phyloP scores from a whole-genome alignment of 2,113 vertebrate species.

The Bubo blakistoni region DNA sequence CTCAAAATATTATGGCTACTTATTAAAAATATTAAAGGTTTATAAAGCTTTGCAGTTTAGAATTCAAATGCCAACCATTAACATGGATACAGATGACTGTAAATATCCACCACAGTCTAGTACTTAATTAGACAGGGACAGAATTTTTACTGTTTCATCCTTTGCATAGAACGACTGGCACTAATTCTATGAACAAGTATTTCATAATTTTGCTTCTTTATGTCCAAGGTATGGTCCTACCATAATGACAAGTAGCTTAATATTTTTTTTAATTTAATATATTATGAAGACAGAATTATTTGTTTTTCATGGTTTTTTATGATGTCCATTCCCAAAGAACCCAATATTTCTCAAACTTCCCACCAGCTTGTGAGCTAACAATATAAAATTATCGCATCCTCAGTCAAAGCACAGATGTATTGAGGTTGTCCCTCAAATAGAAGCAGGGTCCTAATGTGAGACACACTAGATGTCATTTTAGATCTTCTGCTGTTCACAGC shows the following conservation, averaged over 20 bases:
- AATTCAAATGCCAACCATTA: neutral
- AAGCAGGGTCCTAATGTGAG: neutral
- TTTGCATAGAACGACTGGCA: neutral
- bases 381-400: neutral
- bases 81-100: neutral
- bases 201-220: neutral
- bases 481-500: neutral
- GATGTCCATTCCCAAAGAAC: neutral
- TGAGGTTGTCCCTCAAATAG: neutral
- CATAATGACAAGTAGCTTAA: neutral
- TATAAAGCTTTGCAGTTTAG: neutral
- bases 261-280: neutral
- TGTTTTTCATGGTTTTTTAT: neutral
- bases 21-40: neutral
- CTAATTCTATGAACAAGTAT: neutral
- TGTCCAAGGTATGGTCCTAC: neutral
- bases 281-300: neutral
- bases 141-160: neutral
- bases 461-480: neutral
- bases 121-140: neutral
- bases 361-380: neutral
- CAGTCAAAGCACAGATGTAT: neutral
- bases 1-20: neutral
- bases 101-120: neutral
- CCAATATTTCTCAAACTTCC: neutral